phyloP scores from a whole-genome alignment of 2,888 invertebrate species.

The Rhabditoides inermis region DNA sequence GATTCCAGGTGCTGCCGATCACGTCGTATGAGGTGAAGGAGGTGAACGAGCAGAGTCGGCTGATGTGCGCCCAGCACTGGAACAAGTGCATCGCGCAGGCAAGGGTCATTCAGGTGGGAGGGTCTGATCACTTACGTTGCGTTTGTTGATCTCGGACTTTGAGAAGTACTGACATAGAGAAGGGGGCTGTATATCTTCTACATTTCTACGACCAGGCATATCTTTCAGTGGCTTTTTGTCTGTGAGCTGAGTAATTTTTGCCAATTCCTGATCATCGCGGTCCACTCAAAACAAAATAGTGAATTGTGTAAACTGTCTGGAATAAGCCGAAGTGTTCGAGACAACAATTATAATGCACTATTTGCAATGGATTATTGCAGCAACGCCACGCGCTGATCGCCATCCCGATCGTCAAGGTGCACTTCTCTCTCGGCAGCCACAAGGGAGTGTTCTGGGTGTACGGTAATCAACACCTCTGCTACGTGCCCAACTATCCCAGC shows the following conservation, averaged over 20 bases:
- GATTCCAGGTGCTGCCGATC: slow-evolving; percentile 46
- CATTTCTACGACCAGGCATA: too few species aligned
- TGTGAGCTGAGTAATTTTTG: neutral
- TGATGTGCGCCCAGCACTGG: slow-evolving; percentile 45
- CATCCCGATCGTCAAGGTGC: slow-evolving; percentile 47
- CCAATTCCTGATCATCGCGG: too few species aligned
- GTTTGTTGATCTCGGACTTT: too few species aligned
- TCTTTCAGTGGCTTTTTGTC: too few species aligned
- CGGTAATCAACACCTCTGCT: slow-evolving; percentile 46
- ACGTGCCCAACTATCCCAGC: slow-evolving; percentile 48
- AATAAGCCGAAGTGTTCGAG: too few species aligned
- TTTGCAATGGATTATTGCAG: slow-evolving; percentile 20
- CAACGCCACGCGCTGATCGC: slow-evolving; percentile 47
- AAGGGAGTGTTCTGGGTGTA: slow-evolving; percentile 51
- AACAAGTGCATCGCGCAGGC: slow-evolving; percentile 47
- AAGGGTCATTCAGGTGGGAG: slow-evolving; percentile 47
- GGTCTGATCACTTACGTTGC: too few species aligned
- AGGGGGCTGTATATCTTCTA: too few species aligned
- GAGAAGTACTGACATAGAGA: too few species aligned
- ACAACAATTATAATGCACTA: neutral
- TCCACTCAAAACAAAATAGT: too few species aligned
- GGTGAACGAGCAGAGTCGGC: slow-evolving; percentile 46
- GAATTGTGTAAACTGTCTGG: too few species aligned
- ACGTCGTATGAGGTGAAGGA: slow-evolving; percentile 39
- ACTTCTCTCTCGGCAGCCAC: slow-evolving; percentile 32